Percentiles rank a stretch among this genome's conserved stretches.
Conservation (phyloP, 2,888 invertebrate species). For the Thysanoteuthis rhombus region DNA sequence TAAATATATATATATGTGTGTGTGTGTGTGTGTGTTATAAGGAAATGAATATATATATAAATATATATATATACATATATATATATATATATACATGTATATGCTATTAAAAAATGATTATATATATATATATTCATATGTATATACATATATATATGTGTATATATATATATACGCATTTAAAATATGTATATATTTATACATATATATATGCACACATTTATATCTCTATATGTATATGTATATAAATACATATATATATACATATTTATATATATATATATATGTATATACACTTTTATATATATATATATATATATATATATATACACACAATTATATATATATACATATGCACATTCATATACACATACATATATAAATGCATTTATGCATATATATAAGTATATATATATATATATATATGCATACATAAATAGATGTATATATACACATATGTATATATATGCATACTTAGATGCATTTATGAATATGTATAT, state of each 20-base stretch:
- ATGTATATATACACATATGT: background rate
- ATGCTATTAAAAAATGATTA: too few species aligned
- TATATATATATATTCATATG: background rate
- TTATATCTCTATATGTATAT: background rate
- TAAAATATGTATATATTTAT: background rate
- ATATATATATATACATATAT: background rate
- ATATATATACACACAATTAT: constrained; percentile 18
- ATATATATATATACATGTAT: background rate
- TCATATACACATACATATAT: background rate
- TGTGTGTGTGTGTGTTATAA: background rate
- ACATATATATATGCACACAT: background rate
- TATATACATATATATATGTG: background rate
- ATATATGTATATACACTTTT: background rate
- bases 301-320: background rate
- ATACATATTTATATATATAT: background rate
- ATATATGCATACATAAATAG: too few species aligned
- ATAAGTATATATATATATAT: background rate
- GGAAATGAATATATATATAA: background rate
- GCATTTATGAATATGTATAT: background rate
- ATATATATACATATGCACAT: too few species aligned
- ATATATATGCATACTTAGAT: background rate
- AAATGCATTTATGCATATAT: background rate
- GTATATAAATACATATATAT: background rate
- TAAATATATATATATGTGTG: background rate
- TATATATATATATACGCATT: too few species aligned